A percentile compares a stretch with the other conserved stretches of the same genome.
These are phyloP conservation scores for Dendroctonus ponderosae DNA, from an alignment of 1,140 invertebrate species.

Conservation along the genomic window DNA sequence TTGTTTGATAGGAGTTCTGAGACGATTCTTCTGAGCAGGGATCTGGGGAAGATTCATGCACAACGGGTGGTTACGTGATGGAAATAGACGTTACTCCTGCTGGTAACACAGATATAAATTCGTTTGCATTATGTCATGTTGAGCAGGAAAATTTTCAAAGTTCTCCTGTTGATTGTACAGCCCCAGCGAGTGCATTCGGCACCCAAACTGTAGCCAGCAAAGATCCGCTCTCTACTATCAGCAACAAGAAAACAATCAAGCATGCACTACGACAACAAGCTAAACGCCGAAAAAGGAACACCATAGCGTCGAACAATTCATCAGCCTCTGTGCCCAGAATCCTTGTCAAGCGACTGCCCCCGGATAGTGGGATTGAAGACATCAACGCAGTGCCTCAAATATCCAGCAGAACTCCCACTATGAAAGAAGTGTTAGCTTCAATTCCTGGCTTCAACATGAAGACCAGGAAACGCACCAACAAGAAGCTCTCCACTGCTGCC, in stretches of 20 bases:
- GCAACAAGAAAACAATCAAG: slow-evolving; percentile 60
- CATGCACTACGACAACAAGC: slow-evolving; percentile 75
- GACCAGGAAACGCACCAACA: slow-evolving; percentile 72
- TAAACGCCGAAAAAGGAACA: slow-evolving; percentile 74
- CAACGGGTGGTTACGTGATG: slow-evolving; percentile 43
- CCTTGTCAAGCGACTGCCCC: slow-evolving; percentile 68
- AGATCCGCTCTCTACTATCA: slow-evolving; percentile 20
- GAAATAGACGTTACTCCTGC: slow-evolving; percentile 50
- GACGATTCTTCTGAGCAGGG: slow-evolving; percentile 8
- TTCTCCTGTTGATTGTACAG: background rate
- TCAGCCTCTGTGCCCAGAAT: slow-evolving; percentile 63
- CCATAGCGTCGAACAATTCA: slow-evolving; percentile 67
- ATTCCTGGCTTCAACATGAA: slow-evolving; percentile 88
- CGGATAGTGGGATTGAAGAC: slow-evolving; percentile 56
- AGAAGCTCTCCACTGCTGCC: slow-evolving; percentile 84
- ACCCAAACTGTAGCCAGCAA: slow-evolving; percentile 19
- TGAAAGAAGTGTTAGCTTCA: slow-evolving; percentile 83
- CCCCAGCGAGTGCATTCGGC: background rate
- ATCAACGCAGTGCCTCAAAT: slow-evolving; percentile 49
- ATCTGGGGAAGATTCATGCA: slow-evolving; percentile 24
- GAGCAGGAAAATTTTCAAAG: slow-evolving; percentile 38
- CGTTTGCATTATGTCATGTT: slow-evolving; percentile 37
- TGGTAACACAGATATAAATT: slow-evolving; percentile 39
- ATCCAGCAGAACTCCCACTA: slow-evolving; percentile 62
- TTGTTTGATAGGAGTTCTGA: slow-evolving; percentile 31